Base-by-base conservation (phyloP, 2,797 vertebrate species). In the Sphaeramia orbicularis region DNA sequence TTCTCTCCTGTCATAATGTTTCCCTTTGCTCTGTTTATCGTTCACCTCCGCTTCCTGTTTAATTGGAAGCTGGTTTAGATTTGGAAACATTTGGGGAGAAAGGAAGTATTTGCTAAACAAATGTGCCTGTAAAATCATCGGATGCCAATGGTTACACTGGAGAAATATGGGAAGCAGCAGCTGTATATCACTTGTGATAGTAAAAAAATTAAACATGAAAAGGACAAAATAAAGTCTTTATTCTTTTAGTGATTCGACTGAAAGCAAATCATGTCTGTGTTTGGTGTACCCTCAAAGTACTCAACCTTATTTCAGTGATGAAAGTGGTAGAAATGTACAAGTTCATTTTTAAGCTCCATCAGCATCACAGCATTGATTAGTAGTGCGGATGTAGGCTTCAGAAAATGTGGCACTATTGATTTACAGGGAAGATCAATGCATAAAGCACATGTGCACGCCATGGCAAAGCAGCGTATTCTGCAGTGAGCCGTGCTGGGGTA, bases 361-460 rank as follows among this genome's bases (percentile, higher is more conserved):
- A 12, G 18, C 45, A 44, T 72, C 3, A 16, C 13, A 75, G 47
- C 45, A 43, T n/a, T 56, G 54, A 51, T 58, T 19, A 58, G 27
- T 37, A 76, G 48, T 51, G 41, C 60, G 77, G 81, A 84, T 75
- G 47, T 40, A 56, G 44, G 43, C 62, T 76, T 76, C 15, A 78
- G 66, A 69, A 81, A 81, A 81, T 80, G 74, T 62, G 57, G 44
- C 54, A 16, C 48, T 74, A 92, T 92, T 93, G 90, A 93, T 94
- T 87, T 68, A 65, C 85, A 72, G 76, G 62, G 51, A 71, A 54
- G 81, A 93, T 93, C 91, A 91, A 92, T 94, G 91, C 88, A 90
- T 89, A 89, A 91, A 94, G 92, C 92, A 90, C 90, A 94, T 89
- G 81, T 91, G 92, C 91, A 88, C 85, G 76, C 79, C 72, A 86